Percentiles rank a stretch among this genome's conserved stretches.
These are phyloP conservation scores for Caenorhabditis sulstoni DNA, from an alignment of 2,888 invertebrate genomes.

Conservation along the genomic window DNA sequence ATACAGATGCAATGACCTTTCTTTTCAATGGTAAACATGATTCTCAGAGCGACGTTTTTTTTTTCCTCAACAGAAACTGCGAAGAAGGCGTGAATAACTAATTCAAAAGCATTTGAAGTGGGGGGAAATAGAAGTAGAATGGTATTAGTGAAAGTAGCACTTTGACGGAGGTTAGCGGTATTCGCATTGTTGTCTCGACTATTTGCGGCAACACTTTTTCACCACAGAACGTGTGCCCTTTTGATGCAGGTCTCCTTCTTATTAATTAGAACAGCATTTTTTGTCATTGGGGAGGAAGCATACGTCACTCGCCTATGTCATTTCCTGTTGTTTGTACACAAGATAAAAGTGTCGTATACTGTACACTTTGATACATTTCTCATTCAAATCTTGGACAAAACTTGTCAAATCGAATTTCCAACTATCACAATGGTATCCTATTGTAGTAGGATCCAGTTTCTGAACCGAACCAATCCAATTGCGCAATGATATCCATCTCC, in stretches of 20 bases:
- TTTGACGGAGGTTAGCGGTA: conserved; percentile 32
- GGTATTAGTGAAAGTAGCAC: conserved; percentile 39
- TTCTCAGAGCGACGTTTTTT: conserved; percentile 8
- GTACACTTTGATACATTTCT: neutral
- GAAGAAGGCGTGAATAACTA: conserved; percentile 29
- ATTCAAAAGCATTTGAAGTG: conserved; percentile 33
- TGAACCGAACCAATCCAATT: conserved; percentile 25
- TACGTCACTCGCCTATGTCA: too few species aligned
- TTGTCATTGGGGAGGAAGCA: too few species aligned
- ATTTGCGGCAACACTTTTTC: conserved; percentile 13
- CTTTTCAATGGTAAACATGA: conserved; percentile 32
- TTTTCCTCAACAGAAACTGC: neutral
- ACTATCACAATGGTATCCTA: conserved; percentile 32
- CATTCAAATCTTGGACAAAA: conserved; percentile 10
- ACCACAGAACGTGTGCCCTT: neutral
- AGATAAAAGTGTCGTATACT: conserved; percentile 2
- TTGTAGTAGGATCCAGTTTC: conserved; percentile 52
- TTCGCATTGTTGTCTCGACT: conserved; percentile 23
- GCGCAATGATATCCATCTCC: conserved; percentile 41
- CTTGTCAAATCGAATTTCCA: conserved; percentile 29
- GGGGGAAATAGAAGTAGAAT: neutral
- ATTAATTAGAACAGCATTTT: neutral
- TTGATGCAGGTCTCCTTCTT: neutral
- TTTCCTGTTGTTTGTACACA: neutral
- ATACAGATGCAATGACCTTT: conserved; percentile 47